Evolutionary conservation across 2,797 vertebrate species (phyloP).

Genomic region (Sylvia borin): DNA sequence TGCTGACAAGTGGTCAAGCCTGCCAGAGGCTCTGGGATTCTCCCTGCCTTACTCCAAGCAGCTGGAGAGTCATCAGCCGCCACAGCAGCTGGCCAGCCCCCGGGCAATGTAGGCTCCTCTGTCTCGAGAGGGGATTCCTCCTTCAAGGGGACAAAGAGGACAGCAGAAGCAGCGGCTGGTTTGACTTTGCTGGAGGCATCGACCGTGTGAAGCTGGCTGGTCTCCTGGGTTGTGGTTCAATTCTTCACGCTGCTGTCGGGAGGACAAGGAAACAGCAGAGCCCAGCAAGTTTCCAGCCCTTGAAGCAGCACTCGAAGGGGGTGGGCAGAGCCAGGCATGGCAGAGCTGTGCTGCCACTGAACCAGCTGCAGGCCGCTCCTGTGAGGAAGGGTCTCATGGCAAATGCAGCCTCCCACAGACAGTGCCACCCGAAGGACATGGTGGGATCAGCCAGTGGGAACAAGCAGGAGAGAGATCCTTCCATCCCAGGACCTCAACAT

Average conservation of each 20-base stretch:
- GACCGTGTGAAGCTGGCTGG: constrained; percentile 16
- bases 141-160: constrained; percentile 63
- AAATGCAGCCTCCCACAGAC: not conserved
- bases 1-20: not conserved
- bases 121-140: constrained; percentile 43
- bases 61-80: not conserved
- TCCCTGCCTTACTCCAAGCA: not conserved
- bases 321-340: not conserved
- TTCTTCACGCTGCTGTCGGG: not conserved
- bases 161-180: not conserved
- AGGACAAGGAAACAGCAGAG: constrained; percentile 46
- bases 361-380: accelerated
- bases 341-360: not conserved
- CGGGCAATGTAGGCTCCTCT: constrained; percentile 16
- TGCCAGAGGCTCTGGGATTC: constrained; percentile 1
- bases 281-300: constrained; percentile 58
- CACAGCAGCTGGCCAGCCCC: constrained; percentile 49
- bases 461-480: not conserved
- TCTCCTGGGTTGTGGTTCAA: constrained; percentile 64
- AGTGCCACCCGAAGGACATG: not conserved
- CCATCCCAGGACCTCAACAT: not conserved
- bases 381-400: not conserved
- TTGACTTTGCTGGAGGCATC: constrained; percentile 70
- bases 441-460: not conserved
- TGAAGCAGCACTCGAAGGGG: not conserved